Evolutionary conservation across 2,888 invertebrate species (phyloP), one percentile per base, ranked within the genome.

Genomic region (Gibbula magus): DNA sequence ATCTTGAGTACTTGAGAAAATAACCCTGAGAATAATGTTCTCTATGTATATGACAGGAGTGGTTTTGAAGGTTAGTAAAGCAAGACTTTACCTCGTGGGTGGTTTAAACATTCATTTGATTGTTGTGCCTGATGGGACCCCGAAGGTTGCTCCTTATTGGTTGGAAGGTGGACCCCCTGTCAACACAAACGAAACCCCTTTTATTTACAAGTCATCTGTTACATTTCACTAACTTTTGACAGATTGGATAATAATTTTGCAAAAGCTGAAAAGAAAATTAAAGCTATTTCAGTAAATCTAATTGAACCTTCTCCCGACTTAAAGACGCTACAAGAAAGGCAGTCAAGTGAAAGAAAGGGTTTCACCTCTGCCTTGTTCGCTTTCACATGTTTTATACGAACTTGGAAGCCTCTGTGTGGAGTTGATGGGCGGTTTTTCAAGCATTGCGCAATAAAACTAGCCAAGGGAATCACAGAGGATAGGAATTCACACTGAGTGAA

Each of bases 151-250:
- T 45, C 13, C 45, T 45, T 5, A 45, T 45, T 45, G 45, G 45
- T 13, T 45, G 45, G 13, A 45, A 45, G 45, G 8, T 3, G 25
- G 20, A 56, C 70, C 25, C 54, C 70, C 70, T 70, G 39, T 39
- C 18, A 39, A 20, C 39, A 39, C 32, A 39, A 35, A 70, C n/a
- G 70, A 70, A 35, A 8, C 39, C 70, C 39, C 39, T 32, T 39
- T 32, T 70, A 70, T 70, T 39, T 70, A 35, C 70, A 70, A 35
- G 29, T 39, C 39, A 35, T 35, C 61, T 61, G 61, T 20, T 70
- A 39, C 70, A 39, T 70, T 70, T 70, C 70, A 39, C 70, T 70
- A 8, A 39, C 70, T 70, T 70, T 70, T 70, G 70, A 70, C 70
- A 70, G 70, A 70, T 70, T 70, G 32, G 20, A 70, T 70, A 70